These are phyloP conservation scores for Julus scandinavius DNA, from an alignment of 2,888 invertebrate species.

Conservation along the genomic window DNA sequence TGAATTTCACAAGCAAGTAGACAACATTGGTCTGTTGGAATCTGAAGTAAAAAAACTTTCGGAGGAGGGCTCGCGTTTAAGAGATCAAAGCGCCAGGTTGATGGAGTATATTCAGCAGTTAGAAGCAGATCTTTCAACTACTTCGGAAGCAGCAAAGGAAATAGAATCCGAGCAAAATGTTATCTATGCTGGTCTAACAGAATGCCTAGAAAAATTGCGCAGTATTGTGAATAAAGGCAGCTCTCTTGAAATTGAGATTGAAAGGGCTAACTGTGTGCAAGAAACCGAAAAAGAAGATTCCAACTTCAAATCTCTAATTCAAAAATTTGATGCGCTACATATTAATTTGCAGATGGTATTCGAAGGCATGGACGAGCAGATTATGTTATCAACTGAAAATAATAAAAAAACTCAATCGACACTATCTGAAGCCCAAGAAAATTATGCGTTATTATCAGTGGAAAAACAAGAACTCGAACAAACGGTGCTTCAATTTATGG, in stretches of 20 bases:
- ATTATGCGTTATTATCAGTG: background rate
- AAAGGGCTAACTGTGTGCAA: background rate
- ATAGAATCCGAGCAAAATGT: slow-evolving; percentile 34
- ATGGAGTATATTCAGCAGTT: slow-evolving; percentile 55
- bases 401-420: background rate
- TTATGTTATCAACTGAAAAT: background rate
- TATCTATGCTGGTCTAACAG: background rate
- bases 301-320: background rate
- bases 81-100: slow-evolving; percentile 49
- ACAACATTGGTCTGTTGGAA: slow-evolving; percentile 40
- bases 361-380: background rate
- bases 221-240: background rate
- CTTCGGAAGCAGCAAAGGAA: slow-evolving; percentile 30
- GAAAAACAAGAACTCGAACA: background rate
- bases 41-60: background rate
- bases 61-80: slow-evolving; percentile 29
- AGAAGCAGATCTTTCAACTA: slow-evolving; percentile 48
- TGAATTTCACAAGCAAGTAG: slow-evolving; percentile 53
- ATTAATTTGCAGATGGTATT: background rate
- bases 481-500: background rate
- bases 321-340: background rate
- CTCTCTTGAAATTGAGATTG: background rate
- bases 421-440: background rate
- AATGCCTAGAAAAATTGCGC: background rate
- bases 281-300: background rate